A percentile compares a stretch with the other conserved stretches of the same genome.
Conservation (phyloP, 2,797 vertebrate species). For the Salarias fasciatus region DNA sequence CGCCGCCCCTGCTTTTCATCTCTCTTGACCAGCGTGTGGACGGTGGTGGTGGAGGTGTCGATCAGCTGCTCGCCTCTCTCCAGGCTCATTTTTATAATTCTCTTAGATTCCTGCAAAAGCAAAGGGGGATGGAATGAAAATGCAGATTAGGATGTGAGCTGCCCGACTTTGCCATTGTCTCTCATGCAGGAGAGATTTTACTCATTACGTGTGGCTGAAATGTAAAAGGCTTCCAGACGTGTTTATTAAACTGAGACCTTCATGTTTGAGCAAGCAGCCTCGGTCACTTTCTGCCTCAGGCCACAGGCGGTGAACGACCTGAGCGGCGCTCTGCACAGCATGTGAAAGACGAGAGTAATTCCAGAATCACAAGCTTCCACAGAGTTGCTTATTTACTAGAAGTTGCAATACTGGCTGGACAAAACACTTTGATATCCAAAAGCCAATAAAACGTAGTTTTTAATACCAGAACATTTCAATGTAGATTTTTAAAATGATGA, state of each 20-base stretch:
- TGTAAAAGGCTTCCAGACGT: slow-evolving; percentile 40
- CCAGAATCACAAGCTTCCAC: slow-evolving; percentile 20
- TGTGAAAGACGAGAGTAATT: slow-evolving; percentile 34
- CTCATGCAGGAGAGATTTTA: neutral
- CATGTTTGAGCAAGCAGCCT: slow-evolving; percentile 56
- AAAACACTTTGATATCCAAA: no score
- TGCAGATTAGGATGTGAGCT: neutral
- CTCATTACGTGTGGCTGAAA: slow-evolving; percentile 44
- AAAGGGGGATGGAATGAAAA: slow-evolving; percentile 4
- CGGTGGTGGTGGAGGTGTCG: slow-evolving; percentile 58
- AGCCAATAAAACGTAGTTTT: no score
- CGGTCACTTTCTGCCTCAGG: slow-evolving; percentile 47
- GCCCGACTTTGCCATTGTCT: neutral
- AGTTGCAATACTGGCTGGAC: no score
- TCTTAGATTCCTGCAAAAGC: slow-evolving; percentile 37
- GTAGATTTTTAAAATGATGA: no score
- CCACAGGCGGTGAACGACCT: slow-evolving; percentile 25
- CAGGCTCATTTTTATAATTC: slow-evolving; percentile 50
- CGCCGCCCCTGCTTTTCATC: slow-evolving; percentile 29
- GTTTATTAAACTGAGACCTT: slow-evolving; percentile 45
- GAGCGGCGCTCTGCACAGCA: slow-evolving; percentile 8
- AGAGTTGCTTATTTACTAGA: slow-evolving; percentile 67
- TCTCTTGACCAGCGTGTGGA: slow-evolving; percentile 50
- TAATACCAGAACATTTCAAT: no score
- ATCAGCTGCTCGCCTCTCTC: slow-evolving; percentile 45